These are phyloP conservation scores for Cryptops parisi DNA, from an alignment of 2,888 invertebrate genomes.

Conservation along the genomic window DNA sequence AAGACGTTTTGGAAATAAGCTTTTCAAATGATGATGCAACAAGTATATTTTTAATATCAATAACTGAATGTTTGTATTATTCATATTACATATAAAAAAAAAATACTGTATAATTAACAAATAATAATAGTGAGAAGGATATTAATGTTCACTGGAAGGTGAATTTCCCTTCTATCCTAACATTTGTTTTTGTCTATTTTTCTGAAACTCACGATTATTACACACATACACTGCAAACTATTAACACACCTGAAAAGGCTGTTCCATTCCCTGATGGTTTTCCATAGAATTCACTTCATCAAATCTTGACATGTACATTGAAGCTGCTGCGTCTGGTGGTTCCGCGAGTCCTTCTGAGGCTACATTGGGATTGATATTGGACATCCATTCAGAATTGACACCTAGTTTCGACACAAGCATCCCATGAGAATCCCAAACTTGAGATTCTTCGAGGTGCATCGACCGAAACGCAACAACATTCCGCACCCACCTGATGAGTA, in stretches of 20 bases:
- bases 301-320: neutral
- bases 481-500: slow-evolving; percentile 7
- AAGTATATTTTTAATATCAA: too few species aligned
- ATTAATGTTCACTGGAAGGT: too few species aligned
- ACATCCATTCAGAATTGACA: slow-evolving; percentile 9
- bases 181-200: neutral
- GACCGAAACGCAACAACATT: too few species aligned
- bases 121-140: too few species aligned
- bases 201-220: neutral
- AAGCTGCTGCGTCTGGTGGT: slow-evolving; percentile 5
- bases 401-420: neutral
- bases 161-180: too few species aligned
- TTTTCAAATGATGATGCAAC: too few species aligned
- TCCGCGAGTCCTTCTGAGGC: slow-evolving; percentile 4
- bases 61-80: too few species aligned
- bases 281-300: neutral
- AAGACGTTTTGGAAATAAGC: too few species aligned
- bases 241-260: neutral
- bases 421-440: neutral
- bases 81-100: too few species aligned
- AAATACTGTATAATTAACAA: too few species aligned
- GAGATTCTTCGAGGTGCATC: too few species aligned
- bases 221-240: too few species aligned
- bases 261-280: neutral
- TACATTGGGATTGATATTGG: neutral